phyloP scores from a whole-genome alignment of 2,797 vertebrate species.

The Arctocebus calabarensis region DNA sequence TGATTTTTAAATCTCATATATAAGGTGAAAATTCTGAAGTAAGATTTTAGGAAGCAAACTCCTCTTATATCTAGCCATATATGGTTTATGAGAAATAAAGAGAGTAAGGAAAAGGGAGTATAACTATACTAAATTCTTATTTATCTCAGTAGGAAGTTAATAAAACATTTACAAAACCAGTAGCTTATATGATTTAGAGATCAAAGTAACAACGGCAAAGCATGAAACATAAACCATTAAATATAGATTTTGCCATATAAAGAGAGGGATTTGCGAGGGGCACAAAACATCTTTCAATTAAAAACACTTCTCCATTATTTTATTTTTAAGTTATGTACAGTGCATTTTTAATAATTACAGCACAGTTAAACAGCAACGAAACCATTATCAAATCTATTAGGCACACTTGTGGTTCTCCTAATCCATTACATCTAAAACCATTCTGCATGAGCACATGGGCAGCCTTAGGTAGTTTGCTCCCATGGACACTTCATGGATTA shows the following conservation, averaged over 20 bases:
- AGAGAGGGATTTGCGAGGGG: not conserved
- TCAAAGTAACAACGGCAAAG: not conserved
- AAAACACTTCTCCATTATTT: not conserved
- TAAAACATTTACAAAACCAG: not conserved
- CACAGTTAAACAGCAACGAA: not conserved
- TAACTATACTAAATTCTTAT: slow-evolving; percentile 11
- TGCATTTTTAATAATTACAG: slow-evolving; percentile 1
- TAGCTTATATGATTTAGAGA: slow-evolving; percentile 11
- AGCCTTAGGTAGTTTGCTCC: slow-evolving; percentile 37
- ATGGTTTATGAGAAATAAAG: not conserved
- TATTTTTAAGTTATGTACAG: slow-evolving; percentile 8
- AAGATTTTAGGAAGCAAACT: not conserved
- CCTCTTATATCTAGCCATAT: not conserved
- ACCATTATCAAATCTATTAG: not conserved
- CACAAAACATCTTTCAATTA: slow-evolving; percentile 21
- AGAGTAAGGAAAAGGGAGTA: not conserved
- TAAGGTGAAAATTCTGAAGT: not conserved
- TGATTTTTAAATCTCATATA: not conserved
- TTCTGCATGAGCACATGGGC: not conserved
- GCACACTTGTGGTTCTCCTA: not conserved
- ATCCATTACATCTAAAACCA: not conserved
- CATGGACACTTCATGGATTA: slow-evolving; percentile 38
- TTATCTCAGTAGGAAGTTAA: not conserved
- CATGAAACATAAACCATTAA: not conserved
- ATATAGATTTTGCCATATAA: not conserved